Evolutionary conservation across 2,797 vertebrate genomes (phyloP).

Genomic region (Dicrostonyx torquatus): DNA sequence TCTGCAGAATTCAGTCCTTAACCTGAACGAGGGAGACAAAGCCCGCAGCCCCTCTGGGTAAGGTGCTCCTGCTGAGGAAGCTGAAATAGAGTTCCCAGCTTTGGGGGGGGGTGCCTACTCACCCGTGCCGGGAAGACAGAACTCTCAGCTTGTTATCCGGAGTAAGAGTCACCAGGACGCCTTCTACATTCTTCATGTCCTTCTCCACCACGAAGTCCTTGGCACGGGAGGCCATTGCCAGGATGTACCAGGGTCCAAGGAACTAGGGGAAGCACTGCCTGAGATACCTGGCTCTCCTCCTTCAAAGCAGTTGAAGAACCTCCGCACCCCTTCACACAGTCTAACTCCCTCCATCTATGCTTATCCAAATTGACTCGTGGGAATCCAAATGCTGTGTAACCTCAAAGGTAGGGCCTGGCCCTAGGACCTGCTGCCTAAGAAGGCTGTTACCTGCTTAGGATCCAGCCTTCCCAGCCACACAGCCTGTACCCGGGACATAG

Average conservation of each 20-base stretch:
- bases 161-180: conserved; percentile 24
- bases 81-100: accelerated
- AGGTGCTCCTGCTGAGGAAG: not conserved
- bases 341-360: not conserved
- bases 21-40: no score
- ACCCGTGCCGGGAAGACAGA: conserved; percentile 51
- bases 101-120: accelerated
- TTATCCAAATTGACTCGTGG: not conserved
- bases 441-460: conserved; percentile 38
- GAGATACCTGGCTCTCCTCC: no score
- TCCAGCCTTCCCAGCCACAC: conserved; percentile 66
- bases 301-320: not conserved
- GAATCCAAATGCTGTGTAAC: not conserved
- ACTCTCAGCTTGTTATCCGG: not conserved
- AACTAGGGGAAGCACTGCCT: not conserved
- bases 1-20: not conserved
- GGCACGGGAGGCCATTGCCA: conserved; percentile 63
- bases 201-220: conserved; percentile 37
- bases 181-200: not conserved
- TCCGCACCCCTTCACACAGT: accelerated
- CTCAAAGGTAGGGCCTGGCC: not conserved
- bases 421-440: not conserved
- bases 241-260: conserved; percentile 69
- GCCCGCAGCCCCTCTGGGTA: not conserved
- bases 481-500: accelerated